phyloP scores from a whole-genome alignment of 1,140 invertebrate species.

The Spodoptera frugiperda region DNA sequence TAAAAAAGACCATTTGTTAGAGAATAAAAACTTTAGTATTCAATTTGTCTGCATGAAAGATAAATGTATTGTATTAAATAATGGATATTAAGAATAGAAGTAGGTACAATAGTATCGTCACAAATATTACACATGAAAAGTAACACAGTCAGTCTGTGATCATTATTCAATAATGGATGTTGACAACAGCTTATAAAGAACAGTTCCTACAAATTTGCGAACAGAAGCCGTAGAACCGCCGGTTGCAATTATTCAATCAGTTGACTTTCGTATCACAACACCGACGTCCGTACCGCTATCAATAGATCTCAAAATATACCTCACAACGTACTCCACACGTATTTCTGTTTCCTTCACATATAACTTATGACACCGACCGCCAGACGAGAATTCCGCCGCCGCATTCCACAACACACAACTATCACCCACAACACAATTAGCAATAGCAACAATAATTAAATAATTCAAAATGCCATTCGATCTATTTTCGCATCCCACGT shows the following conservation, averaged over 20 bases:
- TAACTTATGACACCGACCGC: conserved; percentile 19
- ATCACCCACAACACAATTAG: conserved; percentile 35
- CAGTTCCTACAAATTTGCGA: not conserved
- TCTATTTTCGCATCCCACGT: conserved; percentile 66
- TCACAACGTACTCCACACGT: conserved; percentile 6
- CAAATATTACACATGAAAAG: no score
- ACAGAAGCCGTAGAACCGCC: conserved; percentile 33
- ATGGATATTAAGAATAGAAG: not conserved
- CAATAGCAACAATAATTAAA: conserved; percentile 54
- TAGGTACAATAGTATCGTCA: no score
- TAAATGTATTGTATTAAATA: not conserved
- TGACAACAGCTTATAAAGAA: not conserved
- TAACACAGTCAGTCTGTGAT: no score
- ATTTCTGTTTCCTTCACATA: conserved; percentile 19
- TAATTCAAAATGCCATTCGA: conserved; percentile 64
- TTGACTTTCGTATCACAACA: conserved; percentile 41
- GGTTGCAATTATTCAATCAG: conserved; percentile 18
- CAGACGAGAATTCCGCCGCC: conserved; percentile 13
- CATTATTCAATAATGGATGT: not conserved
- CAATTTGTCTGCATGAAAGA: no score
- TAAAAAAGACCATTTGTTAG: no score
- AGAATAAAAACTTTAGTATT: no score
- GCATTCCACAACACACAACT: conserved; percentile 35
- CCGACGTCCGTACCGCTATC: conserved; percentile 22
- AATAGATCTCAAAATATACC: conserved; percentile 41